These are phyloP conservation scores for Brachionus manjavacas DNA, from an alignment of 1,140 invertebrate genomes.

Conservation along the genomic window DNA sequence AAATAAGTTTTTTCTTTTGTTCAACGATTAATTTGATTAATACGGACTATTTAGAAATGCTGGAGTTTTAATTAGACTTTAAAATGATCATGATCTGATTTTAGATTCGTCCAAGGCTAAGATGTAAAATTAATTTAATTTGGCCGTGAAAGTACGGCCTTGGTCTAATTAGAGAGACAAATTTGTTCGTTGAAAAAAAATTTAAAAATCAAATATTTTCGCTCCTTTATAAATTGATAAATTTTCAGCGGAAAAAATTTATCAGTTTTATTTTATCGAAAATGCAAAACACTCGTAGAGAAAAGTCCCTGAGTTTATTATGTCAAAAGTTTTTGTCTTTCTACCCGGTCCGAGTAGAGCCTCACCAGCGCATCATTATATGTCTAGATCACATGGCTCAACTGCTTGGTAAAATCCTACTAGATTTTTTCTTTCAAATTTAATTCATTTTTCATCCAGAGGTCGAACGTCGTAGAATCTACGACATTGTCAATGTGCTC, in stretches of 20 bases:
- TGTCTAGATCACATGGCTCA: conserved; percentile 26
- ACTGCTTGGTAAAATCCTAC: neutral
- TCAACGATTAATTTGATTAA: neutral
- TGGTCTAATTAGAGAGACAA: conserved; percentile 1
- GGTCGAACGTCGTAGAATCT: conserved; percentile 63
- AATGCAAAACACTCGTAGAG: conserved; percentile 6
- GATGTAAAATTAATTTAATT: conserved; percentile 22
- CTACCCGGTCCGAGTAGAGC: neutral
- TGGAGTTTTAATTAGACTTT: neutral
- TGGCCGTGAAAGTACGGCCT: neutral
- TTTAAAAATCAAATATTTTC: neutral
- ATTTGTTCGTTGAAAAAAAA: neutral
- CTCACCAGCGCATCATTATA: conserved; percentile 12
- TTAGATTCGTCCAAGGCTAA: neutral
- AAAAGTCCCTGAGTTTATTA: conserved; percentile 38
- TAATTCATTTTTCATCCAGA: neutral
- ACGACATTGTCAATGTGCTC: conserved; percentile 72
- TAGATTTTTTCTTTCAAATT: neutral
- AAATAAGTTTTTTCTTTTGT: too few species aligned
- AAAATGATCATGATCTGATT: neutral
- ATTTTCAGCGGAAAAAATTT: neutral
- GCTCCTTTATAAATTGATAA: neutral
- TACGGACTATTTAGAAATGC: neutral
- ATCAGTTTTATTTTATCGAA: neutral
- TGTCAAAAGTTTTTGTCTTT: conserved; percentile 40